Base-by-base conservation (phyloP, 2,113 vertebrate species). In the Podarcis cretensis region DNA sequence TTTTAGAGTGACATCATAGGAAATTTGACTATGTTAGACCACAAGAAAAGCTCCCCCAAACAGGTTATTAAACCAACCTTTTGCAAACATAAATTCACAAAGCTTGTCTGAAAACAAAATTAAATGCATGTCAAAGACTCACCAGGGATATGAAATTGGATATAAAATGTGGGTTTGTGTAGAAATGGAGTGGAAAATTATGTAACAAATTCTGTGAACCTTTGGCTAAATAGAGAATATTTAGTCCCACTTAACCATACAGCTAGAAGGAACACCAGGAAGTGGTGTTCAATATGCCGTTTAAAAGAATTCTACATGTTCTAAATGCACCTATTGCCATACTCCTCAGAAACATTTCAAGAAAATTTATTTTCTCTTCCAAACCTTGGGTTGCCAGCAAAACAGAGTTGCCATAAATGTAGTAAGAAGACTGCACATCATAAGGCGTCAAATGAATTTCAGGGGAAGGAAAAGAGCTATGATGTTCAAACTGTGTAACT, bases 81-180 rank as follows among this genome's bases (percentile, higher is more conserved):
- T 94, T 94, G 89, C 87, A 91, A 90, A 89, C 78, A 87, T 78
- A 96, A 93, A 79, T 92, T 90, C 87, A 76, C 77, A 92, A 90
- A 83, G 27, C 0, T 0, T 95, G 83, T 95, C 90, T 94, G 66
- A 74, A 88, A 92, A 86, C 68, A 94, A 92, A 81, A 84, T 93
- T 94, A 94, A 94, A 91, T 95, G 92, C 77, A 92, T 81, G 65
- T 78, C 84, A 86, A 59, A 90, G 89, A 84, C 78, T 82, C 92
- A 20, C 86, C 73, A 6, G 90, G 75, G 90, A 94, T 91, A 13
- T 73, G 1, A 66, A 88, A 91, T 75, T 75, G 82, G 91, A 89
- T 86, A 87, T 81, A 93, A 89, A 81, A 74, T 89, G 18, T 35
- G 4, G 30, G 10, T 66, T 81, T 37, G 75, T 86, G 69, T 35